These are phyloP conservation scores for Penaeus vannamei DNA, from an alignment of 1,140 invertebrate genomes.

Conservation along the genomic window DNA sequence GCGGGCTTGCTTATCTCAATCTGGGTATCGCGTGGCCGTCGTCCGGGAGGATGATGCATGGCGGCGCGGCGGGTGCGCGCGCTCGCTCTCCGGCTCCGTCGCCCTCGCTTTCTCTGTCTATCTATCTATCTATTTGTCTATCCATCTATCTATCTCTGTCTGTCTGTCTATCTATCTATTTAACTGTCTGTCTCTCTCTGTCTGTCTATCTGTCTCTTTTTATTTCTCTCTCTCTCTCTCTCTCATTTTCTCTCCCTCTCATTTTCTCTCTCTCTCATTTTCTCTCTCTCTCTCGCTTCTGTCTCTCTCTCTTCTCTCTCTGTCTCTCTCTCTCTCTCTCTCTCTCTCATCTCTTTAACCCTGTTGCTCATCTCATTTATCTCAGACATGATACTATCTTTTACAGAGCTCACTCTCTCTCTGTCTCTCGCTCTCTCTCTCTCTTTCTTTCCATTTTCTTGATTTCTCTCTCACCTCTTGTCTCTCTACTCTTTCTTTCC, in stretches of 20 bases:
- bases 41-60: slow-evolving; percentile 42
- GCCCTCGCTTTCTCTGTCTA: background rate
- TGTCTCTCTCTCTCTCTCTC: too few species aligned
- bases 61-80: background rate
- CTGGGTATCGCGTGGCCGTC: slow-evolving; percentile 35
- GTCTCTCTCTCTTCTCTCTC: too few species aligned
- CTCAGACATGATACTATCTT: too few species aligned
- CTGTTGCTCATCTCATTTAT: too few species aligned
- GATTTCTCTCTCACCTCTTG: too few species aligned
- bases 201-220: background rate
- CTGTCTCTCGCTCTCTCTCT: too few species aligned
- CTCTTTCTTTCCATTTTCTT: too few species aligned
- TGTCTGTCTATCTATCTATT: background rate
- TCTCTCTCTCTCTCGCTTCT: too few species aligned
- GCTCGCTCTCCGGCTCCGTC: background rate
- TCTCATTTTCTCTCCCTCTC: background rate
- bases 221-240: background rate
- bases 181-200: background rate
- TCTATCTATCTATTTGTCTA: background rate
- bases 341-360: too few species aligned
- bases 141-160: background rate
- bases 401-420: too few species aligned
- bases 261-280: too few species aligned
- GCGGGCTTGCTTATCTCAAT: slow-evolving; percentile 47
- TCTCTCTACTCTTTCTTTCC: background rate